Evolutionary conservation across 1,140 invertebrate species (phyloP), one percentile per base, ranked within the genome.

Genomic region (Triops longicaudatus): DNA sequence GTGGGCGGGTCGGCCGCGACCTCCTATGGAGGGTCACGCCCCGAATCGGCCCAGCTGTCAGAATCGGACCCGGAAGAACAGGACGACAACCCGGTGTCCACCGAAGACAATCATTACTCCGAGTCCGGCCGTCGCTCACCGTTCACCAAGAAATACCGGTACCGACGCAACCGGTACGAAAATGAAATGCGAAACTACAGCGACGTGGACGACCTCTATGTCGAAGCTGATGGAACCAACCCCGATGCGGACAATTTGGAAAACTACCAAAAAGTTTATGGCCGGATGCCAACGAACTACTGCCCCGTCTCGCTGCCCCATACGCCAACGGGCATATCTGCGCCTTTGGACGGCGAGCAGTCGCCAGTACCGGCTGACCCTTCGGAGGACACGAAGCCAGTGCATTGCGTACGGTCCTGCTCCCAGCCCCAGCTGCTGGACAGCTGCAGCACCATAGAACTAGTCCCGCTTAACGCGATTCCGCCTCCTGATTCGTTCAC

Each of bases 261-360:
- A 76, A 81, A 81, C 63, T 79, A 81, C 41, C 80, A 81, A 73
- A 81, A 81, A 80, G 79, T 80, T 43, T 81, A 81, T 73, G 80
- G 80, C 63, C 75, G 74, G 2, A 76, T 78, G 75, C 78, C 78
- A 26, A 31, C 41, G 22, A 28, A 73, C 10, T 77, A 73, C 72
- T 73, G 76, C 28, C 10, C 14, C 50, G 22, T 22, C 22, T 63
- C 50, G 14, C 50, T 63, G 22, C 50, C 3, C 2, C 50, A 12
- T 73, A 63, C 17, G 37, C 76, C 22, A 42, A 42, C 17, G 76
- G 31, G n/a, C 63, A 73, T 28, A 72, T 73, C n/a, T 77, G 14
- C 37, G 14, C 74, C 28, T 6, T 22, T 12, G 10, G 41, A 27
- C 63, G 37, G 17, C 41, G 14, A 17, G 63, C 11, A 44, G 37